phyloP scores from a whole-genome alignment of 2,888 invertebrate species.

The Cryptocephalus moraei region DNA sequence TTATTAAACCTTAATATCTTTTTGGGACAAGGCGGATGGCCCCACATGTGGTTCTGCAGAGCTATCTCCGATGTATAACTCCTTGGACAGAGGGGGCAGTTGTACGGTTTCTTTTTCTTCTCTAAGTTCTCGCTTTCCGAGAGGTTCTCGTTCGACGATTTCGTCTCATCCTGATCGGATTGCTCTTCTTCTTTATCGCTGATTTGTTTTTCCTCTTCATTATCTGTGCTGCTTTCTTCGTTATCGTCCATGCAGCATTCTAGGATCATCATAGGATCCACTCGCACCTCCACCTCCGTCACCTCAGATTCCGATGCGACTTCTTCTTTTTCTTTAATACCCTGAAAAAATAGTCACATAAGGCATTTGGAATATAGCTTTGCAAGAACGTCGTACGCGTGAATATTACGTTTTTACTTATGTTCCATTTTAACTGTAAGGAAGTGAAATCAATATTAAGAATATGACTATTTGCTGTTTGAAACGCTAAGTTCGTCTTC shows the following conservation, averaged over 20 bases:
- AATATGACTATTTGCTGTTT: too few species aligned
- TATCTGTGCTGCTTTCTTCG: constrained; percentile 8
- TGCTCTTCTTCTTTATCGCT: constrained; percentile 26
- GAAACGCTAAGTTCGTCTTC: too few species aligned
- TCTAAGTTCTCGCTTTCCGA: constrained; percentile 17
- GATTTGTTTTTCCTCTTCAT: constrained; percentile 15
- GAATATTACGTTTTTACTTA: too few species aligned
- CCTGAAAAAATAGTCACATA: constrained; percentile 12
- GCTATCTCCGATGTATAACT: constrained; percentile 19
- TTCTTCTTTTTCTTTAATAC: constrained; percentile 22
- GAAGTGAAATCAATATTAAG: too few species aligned
- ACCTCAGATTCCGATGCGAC: constrained; percentile 27
- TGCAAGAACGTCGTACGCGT: too few species aligned
- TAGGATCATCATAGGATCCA: constrained; percentile 60
- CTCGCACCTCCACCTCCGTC: constrained; percentile 55
- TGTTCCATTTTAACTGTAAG: too few species aligned
- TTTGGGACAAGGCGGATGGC: constrained; percentile 15
- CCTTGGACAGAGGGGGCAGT: constrained; percentile 18
- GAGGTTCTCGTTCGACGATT: constrained; percentile 9
- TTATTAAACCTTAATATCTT: constrained; percentile 13
- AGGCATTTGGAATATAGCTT: too few species aligned
- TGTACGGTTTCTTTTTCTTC: constrained; percentile 17
- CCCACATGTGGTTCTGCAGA: constrained; percentile 19
- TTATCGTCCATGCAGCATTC: constrained; percentile 43
- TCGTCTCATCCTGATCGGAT: constrained; percentile 3